Base-by-base conservation (phyloP, 2,888 invertebrate genomes). In the Gastracanthus pulcherrimus region DNA sequence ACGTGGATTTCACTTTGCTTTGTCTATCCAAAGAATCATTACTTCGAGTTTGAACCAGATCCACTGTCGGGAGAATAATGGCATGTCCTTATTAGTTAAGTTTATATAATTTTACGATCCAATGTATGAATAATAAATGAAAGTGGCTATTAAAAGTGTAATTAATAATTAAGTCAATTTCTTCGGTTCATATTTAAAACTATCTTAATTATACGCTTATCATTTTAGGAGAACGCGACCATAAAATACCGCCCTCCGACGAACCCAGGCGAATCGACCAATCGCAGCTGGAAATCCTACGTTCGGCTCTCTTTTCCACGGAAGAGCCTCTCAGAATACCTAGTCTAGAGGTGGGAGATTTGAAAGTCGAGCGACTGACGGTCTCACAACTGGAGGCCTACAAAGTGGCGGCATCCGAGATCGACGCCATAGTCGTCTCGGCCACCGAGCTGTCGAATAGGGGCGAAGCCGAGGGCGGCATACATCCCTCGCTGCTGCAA, bases 351-450 rank as follows among this genome's bases (percentile, higher is more conserved):
- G 94, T 97, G 0, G 92, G 93, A 34, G 96, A 97, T 89, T 93
- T 97, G 82, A 96, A 96, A 88, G 97, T 97, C 0, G 96, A 96
- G 77, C 93, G 95, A 70, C 90, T 97, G 26, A 96, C 95, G 84
- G 97, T 97, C 0, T 95, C 95, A 79, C 96, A 96, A 86, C 91
- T 97, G 58, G 95, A 96, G 89, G 96, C 97, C 0, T 95, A 94
- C 76, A 96, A 95, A 89, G 96, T 97, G 82, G 93, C 95, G 70
- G 96, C 97, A 0, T 96, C 96, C 0, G 96, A 97, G 90, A 94
- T 97, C 82, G 96, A 97, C 87, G 95, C 96, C 6, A 93, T 94
- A 86, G 94, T 95, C 45, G 93, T 97, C 84, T 94, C 94, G 83
- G 94, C 96, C 0, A 93, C 95, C 70, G 96, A 97, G 88, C 92